Conservation (phyloP, 2,888 invertebrate genomes). For the Apotomis capreana region DNA sequence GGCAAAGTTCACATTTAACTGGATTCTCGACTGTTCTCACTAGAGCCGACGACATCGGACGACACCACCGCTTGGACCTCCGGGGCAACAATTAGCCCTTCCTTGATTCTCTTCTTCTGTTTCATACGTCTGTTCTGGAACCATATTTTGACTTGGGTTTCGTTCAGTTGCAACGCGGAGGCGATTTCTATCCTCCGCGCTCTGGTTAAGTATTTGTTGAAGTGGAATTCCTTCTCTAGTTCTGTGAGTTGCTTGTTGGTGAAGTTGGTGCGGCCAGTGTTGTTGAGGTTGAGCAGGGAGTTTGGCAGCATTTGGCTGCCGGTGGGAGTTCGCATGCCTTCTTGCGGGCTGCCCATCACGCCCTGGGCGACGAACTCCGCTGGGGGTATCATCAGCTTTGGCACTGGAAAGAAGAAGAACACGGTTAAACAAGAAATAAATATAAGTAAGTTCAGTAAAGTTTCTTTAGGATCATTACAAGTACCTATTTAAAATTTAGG, state of each 20-base stretch:
- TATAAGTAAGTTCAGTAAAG: no score
- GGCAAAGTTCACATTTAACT: conserved; percentile 66
- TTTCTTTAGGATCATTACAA: no score
- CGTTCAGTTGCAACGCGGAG: conserved; percentile 96
- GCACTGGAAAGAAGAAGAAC: conserved; percentile 78
- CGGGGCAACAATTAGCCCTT: conserved; percentile 88
- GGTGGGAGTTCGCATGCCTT: conserved; percentile 77
- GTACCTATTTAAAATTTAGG: no score
- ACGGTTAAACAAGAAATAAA: no score
- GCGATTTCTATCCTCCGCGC: conserved; percentile 99
- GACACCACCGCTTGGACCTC: conserved; percentile 78
- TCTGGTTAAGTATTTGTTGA: conserved; percentile 98
- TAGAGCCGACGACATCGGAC: conserved; percentile 79
- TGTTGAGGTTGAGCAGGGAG: conserved; percentile 85
- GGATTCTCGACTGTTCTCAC: conserved; percentile 89
- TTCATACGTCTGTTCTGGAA: conserved; percentile 99
- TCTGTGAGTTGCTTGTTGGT: conserved; percentile 99
- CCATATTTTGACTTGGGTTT: conserved; percentile 99
- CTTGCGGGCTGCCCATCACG: conserved; percentile 78
- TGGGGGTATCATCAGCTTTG: conserved; percentile 85
- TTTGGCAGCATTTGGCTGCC: conserved; percentile 76
- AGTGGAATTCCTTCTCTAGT: conserved; percentile 99
- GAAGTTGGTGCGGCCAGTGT: conserved; percentile 98
- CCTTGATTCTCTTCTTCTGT: conserved; percentile 98
- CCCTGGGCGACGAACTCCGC: conserved; percentile 79